Conservation (phyloP, 2,797 vertebrate species). For the Enoplosus armatus region DNA sequence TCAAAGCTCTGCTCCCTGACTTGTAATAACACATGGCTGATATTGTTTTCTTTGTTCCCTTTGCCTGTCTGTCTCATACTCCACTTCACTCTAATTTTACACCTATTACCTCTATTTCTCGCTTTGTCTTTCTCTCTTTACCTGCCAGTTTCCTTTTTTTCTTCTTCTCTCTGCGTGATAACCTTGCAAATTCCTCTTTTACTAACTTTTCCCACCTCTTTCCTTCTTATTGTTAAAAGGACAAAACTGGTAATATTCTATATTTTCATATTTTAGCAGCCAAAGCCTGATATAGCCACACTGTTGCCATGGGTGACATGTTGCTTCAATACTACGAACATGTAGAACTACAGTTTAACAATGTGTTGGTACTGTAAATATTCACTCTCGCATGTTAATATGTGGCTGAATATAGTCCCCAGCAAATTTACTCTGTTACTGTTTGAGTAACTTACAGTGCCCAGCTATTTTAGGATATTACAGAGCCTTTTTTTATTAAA, state of each 20-base stretch:
- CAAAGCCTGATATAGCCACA: not conserved
- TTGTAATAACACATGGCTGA: constrained; percentile 71
- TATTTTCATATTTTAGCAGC: not conserved
- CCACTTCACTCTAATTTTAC: constrained; percentile 38
- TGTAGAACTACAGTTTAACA: not conserved
- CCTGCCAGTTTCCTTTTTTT: not conserved
- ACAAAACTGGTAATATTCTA: not conserved
- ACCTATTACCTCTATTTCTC: constrained; percentile 20
- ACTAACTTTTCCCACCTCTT: not conserved
- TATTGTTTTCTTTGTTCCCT: constrained; percentile 62
- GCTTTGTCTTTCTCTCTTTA: constrained; percentile 10
- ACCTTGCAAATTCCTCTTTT: not conserved
- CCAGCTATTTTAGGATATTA: constrained; percentile 2
- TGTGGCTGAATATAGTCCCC: not conserved
- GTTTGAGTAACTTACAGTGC: constrained; percentile 2
- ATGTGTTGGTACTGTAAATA: not conserved
- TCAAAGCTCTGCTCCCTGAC: constrained; percentile 55
- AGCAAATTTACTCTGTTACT: constrained; percentile 23
- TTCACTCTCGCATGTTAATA: not conserved
- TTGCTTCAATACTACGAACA: constrained; percentile 2
- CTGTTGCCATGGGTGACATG: not conserved
- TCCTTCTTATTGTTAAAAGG: not conserved
- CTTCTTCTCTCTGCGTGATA: not conserved
- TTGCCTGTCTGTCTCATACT: constrained; percentile 20
- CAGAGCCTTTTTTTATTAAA: not conserved